These are phyloP conservation scores for Salvator merianae DNA, from an alignment of 2,113 vertebrate genomes.

Conservation along the genomic window DNA sequence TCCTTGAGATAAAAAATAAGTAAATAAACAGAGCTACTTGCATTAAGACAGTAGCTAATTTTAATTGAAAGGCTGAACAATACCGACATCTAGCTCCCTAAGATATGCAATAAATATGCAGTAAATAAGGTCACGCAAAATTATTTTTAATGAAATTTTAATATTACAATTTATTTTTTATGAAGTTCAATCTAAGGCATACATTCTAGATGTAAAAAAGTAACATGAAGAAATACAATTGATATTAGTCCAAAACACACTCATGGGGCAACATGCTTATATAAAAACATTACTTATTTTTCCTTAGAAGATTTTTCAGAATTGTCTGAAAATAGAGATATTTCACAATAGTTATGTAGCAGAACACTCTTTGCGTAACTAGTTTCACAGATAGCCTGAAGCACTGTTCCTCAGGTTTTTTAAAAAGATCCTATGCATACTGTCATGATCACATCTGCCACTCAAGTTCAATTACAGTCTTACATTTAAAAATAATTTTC, in stretches of 20 bases:
- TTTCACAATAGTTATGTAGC: not conserved
- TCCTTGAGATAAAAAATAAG: too few species aligned
- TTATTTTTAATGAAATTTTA: constrained; percentile 63
- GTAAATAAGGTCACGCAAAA: not conserved
- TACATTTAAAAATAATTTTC: not conserved
- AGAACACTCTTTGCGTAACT: constrained; percentile 35
- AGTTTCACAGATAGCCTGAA: constrained; percentile 10
- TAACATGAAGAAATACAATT: constrained; percentile 43
- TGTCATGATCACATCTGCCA: constrained; percentile 43
- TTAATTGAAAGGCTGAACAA: not conserved
- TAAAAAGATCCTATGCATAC: not conserved
- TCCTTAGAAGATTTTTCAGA: not conserved
- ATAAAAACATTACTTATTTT: not conserved
- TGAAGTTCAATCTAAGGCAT: constrained; percentile 63
- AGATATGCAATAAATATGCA: not conserved
- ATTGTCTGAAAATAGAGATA: not conserved
- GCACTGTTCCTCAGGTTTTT: not conserved
- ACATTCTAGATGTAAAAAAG: constrained; percentile 55
- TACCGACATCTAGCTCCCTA: not conserved
- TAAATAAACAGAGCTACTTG: not conserved
- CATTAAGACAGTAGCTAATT: not conserved
- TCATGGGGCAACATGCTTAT: not conserved
- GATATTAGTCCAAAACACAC: constrained; percentile 10
- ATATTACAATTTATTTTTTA: constrained; percentile 63
- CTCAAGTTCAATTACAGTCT: constrained; percentile 7